Conservation (phyloP, 2,888 invertebrate species). For the Apodemia mormo region DNA sequence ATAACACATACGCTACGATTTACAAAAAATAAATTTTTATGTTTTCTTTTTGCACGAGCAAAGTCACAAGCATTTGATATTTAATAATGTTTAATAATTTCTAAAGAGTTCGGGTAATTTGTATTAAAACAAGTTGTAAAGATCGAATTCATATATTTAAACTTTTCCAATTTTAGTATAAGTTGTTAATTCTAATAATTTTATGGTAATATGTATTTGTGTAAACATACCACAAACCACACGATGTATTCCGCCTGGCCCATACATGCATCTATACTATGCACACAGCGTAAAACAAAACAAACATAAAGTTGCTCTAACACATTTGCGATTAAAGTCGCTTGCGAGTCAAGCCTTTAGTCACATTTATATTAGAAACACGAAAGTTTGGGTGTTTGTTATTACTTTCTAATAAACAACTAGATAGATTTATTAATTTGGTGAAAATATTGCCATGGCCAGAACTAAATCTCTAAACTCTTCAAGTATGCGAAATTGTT, state of each 20-base stretch:
- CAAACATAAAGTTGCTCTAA: constrained; percentile 7
- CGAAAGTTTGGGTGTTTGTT: too few species aligned
- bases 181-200: not conserved
- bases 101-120: not conserved
- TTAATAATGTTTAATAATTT: not conserved
- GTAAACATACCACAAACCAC: not conserved
- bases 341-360: not conserved
- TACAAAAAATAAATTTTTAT: too few species aligned
- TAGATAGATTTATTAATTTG: too few species aligned
- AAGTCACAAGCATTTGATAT: too few species aligned
- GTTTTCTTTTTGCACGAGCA: too few species aligned
- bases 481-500: too few species aligned
- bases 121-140: constrained; percentile 2
- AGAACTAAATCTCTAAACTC: too few species aligned
- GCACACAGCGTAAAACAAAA: constrained; percentile 70
- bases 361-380: too few species aligned
- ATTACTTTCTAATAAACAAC: too few species aligned
- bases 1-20: too few species aligned
- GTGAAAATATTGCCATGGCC: too few species aligned
- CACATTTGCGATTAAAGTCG: constrained; percentile 7
- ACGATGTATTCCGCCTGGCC: constrained; percentile 35
- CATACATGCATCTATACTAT: constrained; percentile 60
- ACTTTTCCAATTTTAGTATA: not conserved
- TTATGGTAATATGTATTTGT: not conserved
- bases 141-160: constrained; percentile 9